Conservation (phyloP, 1,140 invertebrate species). For the Zeugodacus cucurbitae region DNA sequence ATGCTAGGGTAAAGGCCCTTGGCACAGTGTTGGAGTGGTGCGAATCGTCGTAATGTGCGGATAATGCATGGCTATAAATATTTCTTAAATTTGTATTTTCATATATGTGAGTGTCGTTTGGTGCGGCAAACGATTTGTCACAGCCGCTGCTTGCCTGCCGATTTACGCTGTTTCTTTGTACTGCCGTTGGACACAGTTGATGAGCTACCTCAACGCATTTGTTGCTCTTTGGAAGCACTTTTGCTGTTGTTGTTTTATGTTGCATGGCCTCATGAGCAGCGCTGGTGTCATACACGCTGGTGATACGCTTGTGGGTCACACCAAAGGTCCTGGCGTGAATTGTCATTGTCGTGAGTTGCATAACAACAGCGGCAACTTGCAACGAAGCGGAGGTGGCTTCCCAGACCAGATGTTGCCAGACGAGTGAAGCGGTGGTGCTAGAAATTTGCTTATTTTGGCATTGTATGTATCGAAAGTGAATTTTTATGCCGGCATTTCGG, state of each 20-base stretch:
- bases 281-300: conserved; percentile 14
- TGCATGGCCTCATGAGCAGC: conserved; percentile 17
- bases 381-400: conserved; percentile 1
- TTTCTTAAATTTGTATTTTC: not conserved
- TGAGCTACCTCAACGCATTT: conserved; percentile 17
- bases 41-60: not conserved
- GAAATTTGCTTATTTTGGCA: not conserved
- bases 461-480: not conserved
- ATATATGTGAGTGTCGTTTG: not conserved
- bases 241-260: not conserved
- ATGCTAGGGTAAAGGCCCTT: conserved; percentile 32
- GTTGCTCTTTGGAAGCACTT: not conserved
- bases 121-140: conserved; percentile 27
- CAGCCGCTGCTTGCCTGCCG: conserved; percentile 4
- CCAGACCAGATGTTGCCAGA: not conserved
- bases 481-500: not conserved
- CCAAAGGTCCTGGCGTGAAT: conserved; percentile 46
- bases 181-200: conserved; percentile 9
- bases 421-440: not conserved
- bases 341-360: conserved; percentile 48
- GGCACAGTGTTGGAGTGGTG: conserved; percentile 16
- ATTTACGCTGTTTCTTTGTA: not conserved
- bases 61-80: not conserved
- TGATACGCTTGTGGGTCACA: conserved; percentile 42
- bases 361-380: conserved; percentile 31